Percentiles rank a stretch among this genome's conserved stretches.
These are phyloP conservation scores for Trogon surrucura DNA, from an alignment of 2,113 vertebrate species.

Conservation along the genomic window DNA sequence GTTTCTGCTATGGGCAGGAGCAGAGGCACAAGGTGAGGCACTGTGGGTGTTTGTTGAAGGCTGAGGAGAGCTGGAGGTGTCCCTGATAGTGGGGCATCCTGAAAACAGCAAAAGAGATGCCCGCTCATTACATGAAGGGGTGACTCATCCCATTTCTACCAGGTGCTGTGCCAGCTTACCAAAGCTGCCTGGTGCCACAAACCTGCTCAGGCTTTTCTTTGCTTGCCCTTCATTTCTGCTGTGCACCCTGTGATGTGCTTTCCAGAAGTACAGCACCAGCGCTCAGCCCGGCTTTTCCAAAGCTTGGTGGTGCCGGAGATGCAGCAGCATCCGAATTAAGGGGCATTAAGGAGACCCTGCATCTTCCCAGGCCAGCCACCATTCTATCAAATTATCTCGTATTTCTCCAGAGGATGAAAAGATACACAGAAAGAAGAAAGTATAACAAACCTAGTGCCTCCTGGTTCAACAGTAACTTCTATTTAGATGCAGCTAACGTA, in stretches of 20 bases:
- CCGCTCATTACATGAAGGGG: not conserved
- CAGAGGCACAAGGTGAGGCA: not conserved
- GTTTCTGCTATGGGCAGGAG: not conserved
- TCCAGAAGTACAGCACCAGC: not conserved
- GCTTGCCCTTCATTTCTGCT: not conserved
- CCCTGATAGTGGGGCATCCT: not conserved
- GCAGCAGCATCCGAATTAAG: not conserved
- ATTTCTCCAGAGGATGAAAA: not conserved
- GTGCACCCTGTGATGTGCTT: not conserved
- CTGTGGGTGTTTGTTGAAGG: not conserved
- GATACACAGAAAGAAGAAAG: not conserved
- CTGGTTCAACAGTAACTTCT: not conserved
- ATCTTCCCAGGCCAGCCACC: accelerated
- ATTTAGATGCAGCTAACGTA: not conserved
- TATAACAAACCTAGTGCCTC: not conserved
- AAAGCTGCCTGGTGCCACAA: not conserved
- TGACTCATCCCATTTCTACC: not conserved
- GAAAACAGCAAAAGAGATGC: not conserved
- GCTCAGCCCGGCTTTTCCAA: not conserved
- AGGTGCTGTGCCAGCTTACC: not conserved
- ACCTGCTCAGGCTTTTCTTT: not conserved
- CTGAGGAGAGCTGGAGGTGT: not conserved
- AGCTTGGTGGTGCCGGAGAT: accelerated
- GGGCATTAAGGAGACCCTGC: accelerated
- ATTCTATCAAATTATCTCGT: not conserved